Base-by-base conservation (phyloP, 2,888 invertebrate species). In the Aphodius sticticus region DNA sequence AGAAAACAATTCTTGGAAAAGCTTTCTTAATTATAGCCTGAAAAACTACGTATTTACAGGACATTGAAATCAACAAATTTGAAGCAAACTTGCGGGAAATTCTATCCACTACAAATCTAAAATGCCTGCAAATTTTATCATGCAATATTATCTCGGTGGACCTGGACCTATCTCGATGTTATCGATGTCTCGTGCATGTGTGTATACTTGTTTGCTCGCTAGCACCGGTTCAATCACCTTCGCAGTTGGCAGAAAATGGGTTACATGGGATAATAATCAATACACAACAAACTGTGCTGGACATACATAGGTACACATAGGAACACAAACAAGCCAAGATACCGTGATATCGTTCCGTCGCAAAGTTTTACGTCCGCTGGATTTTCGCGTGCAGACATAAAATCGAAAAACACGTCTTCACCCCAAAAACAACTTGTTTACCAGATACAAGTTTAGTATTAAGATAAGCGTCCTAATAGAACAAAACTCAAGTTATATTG, bases 191-290 rank as follows among this genome's bases (percentile, higher is more conserved):
- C 53, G 53, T 53, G 53, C 7, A 53, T 53, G 53, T 53, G 12
- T 7, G 53, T 53, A 53, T 12, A 26, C 26, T 26, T 53, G 12
- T 53, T 53, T 53, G 53, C 53, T 53, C 26, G 53, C 7, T 7
- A 7, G 53, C 12, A 53, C 53, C 53, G 75, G 80, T 80, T 80
- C 80, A 80, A 77, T 80, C 80, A 80, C 80, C 80, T 80, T 70
- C 71, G 71, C 77, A 80, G 77, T 77, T 80, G 77, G 77, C 77
- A 74, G 76, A 77, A 80, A 80, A 80, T 80, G 77, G 80, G 80
- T 80, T 80, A 80, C 38, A 70, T 36, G 80, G 53, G 53, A 53
- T 80, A 78, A 80, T 76, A 80, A 80, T 80, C 76, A 70, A 77
- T 80, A 76, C 69, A 35, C 38, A 26, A 69, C 53, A 76, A 76